Conservation (phyloP, 2,113 vertebrate genomes). For the Platycercus adscitus region DNA sequence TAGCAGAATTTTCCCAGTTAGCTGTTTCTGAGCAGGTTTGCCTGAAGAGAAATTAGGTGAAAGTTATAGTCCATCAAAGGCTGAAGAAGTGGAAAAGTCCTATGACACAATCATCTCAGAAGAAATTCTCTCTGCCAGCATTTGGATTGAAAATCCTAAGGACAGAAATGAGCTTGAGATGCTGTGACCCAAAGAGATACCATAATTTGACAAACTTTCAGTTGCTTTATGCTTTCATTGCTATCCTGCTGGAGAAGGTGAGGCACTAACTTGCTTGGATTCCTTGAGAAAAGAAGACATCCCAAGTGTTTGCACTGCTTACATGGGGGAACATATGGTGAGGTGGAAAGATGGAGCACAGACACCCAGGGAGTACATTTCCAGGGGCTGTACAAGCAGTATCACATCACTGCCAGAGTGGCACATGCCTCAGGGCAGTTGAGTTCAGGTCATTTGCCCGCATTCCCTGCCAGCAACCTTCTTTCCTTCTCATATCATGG, state of each 20-base stretch:
- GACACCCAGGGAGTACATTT: fast-evolving
- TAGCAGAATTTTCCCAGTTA: neutral
- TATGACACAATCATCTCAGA: neutral
- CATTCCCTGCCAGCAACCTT: neutral
- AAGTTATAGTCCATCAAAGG: neutral
- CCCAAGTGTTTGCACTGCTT: neutral
- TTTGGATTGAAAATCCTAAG: neutral
- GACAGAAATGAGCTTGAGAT: neutral
- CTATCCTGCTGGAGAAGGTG: neutral
- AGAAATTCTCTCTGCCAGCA: neutral
- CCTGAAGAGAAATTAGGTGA: neutral
- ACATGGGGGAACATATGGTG: neutral
- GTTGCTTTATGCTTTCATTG: neutral
- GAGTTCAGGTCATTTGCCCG: neutral
- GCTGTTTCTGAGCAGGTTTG: neutral
- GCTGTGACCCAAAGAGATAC: neutral
- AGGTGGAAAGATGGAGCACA: neutral
- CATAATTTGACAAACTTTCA: neutral
- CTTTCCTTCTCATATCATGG: neutral
- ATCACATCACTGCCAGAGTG: neutral
- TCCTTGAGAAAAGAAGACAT: neutral
- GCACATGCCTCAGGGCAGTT: neutral
- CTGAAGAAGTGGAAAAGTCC: neutral
- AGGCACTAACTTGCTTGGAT: neutral
- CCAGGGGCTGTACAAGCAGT: neutral